Percentiles rank a stretch among this genome's conserved stretches.
phyloP scores from a whole-genome alignment of 1,140 invertebrate species.

The Venturia canescens region DNA sequence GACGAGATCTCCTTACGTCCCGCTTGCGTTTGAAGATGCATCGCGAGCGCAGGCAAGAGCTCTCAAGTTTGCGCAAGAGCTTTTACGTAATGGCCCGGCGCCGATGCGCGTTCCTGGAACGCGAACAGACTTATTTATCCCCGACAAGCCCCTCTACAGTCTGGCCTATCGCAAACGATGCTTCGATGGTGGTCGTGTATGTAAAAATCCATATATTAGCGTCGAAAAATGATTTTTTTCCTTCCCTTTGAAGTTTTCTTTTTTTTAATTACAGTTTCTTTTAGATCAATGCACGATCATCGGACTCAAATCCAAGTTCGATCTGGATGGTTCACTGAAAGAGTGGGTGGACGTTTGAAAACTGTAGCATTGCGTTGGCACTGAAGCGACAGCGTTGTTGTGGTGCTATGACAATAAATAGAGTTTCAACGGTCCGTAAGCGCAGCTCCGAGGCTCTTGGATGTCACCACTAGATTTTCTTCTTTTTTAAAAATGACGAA shows the following conservation, averaged over 20 bases:
- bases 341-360: no score
- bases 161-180: neutral
- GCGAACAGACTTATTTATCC: slow-evolving; percentile 44
- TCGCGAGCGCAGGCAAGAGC: neutral
- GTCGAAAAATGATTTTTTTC: neutral
- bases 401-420: no score
- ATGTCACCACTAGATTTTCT: no score
- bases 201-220: neutral
- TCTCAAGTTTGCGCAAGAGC: slow-evolving; percentile 44
- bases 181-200: neutral
- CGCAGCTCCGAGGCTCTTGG: no score
- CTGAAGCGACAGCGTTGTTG: no score
- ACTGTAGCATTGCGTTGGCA: no score
- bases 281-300: no score
- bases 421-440: no score
- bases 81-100: slow-evolving; percentile 41
- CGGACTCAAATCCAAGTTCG: no score
- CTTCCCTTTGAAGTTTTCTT: neutral
- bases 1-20: slow-evolving; percentile 25
- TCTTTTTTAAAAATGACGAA: no score
- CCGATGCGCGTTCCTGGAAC: slow-evolving; percentile 30
- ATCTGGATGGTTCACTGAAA: no score
- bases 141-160: neutral
- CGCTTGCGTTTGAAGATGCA: slow-evolving; percentile 26
- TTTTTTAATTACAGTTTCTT: no score